Evolutionary conservation across 2,797 vertebrate genomes (phyloP).

Genomic region (Sphenopsis melanotis): DNA sequence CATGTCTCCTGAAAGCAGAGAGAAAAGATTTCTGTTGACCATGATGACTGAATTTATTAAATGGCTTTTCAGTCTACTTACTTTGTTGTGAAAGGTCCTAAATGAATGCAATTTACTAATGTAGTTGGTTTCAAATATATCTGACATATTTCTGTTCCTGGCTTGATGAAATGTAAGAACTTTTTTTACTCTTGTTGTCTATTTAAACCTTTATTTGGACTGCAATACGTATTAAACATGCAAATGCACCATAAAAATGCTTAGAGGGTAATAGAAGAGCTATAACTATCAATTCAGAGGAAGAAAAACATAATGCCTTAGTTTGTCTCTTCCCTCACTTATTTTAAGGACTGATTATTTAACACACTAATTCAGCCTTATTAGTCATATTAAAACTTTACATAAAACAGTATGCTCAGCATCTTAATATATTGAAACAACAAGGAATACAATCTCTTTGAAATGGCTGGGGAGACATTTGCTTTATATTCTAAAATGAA

Average conservation of each 20-base stretch:
- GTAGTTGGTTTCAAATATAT: neutral
- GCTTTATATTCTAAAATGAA: conserved; percentile 13
- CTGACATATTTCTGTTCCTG: neutral
- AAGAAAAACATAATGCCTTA: neutral
- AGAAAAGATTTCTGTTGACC: neutral
- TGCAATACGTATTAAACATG: neutral
- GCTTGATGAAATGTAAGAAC: neutral
- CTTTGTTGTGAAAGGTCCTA: neutral
- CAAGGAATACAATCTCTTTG: neutral
- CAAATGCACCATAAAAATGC: neutral
- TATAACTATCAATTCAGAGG: neutral
- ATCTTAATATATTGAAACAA: conserved; percentile 11
- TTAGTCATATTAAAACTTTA: neutral
- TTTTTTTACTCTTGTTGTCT: neutral
- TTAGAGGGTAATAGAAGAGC: neutral
- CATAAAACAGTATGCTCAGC: neutral
- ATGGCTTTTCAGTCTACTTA: neutral
- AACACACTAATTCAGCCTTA: neutral
- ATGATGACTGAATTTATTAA: neutral
- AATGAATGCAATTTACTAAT: neutral
- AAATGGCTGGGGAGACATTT: conserved; percentile 18
- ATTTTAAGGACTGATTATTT: conserved; percentile 8
- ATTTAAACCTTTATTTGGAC: neutral
- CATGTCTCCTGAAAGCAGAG: neutral
- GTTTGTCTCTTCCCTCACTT: neutral